Evolutionary conservation across 2,888 invertebrate genomes (phyloP).

Genomic region (Nomada fabriciana): DNA sequence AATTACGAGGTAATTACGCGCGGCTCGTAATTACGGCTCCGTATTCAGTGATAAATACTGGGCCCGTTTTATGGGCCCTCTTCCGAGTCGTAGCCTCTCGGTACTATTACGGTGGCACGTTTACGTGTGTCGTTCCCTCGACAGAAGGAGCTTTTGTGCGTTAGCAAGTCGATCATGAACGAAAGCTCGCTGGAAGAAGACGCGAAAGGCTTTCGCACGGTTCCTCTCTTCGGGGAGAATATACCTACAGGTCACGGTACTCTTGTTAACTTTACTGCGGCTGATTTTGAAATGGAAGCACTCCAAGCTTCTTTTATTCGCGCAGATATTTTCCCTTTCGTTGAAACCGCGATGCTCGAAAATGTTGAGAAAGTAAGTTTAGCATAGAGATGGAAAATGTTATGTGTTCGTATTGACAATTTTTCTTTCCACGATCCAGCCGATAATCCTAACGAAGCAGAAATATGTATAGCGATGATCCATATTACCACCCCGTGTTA

Average conservation of each 20-base stretch:
- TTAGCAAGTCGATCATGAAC: constrained; percentile 4
- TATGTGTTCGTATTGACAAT: no score
- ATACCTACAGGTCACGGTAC: no score
- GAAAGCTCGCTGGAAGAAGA: neutral
- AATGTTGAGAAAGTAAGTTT: no score
- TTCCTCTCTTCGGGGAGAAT: neutral
- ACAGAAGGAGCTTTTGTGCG: constrained; percentile 2
- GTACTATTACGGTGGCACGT: no score
- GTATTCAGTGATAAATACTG: constrained; percentile 25
- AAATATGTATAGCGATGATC: constrained; percentile 21
- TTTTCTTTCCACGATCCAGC: neutral
- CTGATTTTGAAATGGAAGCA: no score
- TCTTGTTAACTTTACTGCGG: no score
- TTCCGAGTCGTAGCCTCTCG: neutral
- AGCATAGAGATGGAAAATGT: no score
- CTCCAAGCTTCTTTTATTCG: no score
- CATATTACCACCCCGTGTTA: constrained; percentile 28
- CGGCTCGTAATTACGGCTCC: constrained; percentile 18
- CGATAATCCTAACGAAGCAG: constrained; percentile 15
- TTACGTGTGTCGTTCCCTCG: neutral
- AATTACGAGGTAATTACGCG: constrained; percentile 29
- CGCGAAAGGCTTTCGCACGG: neutral
- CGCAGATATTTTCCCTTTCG: no score
- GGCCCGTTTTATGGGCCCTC: constrained; percentile 14
- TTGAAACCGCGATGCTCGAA: no score